These are phyloP conservation scores for Cyprinodon tularosa DNA, from an alignment of 2,113 vertebrate species.

Conservation along the genomic window DNA sequence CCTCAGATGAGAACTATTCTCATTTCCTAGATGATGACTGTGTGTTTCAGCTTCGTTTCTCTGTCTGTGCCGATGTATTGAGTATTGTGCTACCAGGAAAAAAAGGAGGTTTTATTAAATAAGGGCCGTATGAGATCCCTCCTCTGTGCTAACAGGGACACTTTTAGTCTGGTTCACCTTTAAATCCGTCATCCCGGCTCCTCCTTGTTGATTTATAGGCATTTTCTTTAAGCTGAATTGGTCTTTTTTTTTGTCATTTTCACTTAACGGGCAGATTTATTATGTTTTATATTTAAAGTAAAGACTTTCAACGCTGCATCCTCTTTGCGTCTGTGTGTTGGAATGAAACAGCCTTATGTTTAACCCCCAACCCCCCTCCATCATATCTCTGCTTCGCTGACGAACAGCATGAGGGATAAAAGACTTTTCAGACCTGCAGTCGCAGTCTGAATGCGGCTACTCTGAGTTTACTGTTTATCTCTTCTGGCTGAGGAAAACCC, in stretches of 20 bases:
- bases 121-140: slow-evolving; percentile 36
- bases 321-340: neutral
- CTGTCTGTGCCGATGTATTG: slow-evolving; percentile 1
- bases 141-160: slow-evolving; percentile 29
- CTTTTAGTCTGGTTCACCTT: neutral
- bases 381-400: neutral
- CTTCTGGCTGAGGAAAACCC: neutral
- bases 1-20: slow-evolving; percentile 66
- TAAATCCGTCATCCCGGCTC: neutral
- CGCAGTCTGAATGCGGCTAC: slow-evolving; percentile 44
- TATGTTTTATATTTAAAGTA: neutral
- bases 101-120: slow-evolving; percentile 45
- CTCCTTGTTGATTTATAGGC: neutral
- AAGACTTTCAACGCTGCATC: neutral
- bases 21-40: slow-evolving; percentile 72
- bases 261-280: neutral
- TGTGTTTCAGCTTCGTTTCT: slow-evolving; percentile 43
- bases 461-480: neutral
- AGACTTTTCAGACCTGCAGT: slow-evolving; percentile 26
- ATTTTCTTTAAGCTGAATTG: neutral
- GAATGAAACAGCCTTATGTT: slow-evolving; percentile 13
- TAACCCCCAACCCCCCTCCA: neutral
- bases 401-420: slow-evolving; percentile 29
- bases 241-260: neutral
- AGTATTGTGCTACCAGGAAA: slow-evolving; percentile 8